Conservation (phyloP, 2,113 vertebrate species). For the Gallinago paraguaiae region DNA sequence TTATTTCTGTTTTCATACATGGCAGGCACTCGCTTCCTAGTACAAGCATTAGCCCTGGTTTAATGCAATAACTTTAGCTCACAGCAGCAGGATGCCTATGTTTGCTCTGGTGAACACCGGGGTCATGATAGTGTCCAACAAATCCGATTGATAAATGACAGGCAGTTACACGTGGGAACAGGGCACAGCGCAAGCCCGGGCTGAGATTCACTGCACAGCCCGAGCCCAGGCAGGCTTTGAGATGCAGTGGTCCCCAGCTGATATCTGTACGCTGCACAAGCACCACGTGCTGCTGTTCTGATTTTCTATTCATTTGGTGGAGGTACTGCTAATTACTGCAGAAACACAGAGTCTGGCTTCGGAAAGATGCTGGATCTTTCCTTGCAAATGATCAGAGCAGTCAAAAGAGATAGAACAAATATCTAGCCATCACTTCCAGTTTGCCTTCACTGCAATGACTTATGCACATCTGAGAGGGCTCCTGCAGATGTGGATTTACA, state of each 20-base stretch:
- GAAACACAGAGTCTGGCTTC: neutral
- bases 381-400: neutral
- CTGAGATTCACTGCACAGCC: neutral
- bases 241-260: neutral
- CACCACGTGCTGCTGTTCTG: neutral
- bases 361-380: neutral
- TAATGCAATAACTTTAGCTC: constrained; percentile 22
- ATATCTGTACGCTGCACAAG: neutral
- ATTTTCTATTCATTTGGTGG: neutral
- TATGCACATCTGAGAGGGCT: neutral
- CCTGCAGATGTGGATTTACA: neutral
- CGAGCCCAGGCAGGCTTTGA: neutral
- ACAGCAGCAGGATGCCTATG: constrained; percentile 28
- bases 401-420: neutral
- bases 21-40: constrained; percentile 39
- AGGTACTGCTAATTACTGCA: neutral
- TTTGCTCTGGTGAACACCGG: constrained; percentile 4
- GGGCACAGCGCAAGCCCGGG: neutral
- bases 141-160: neutral
- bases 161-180: rapidly evolving
- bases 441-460: neutral
- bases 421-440: neutral
- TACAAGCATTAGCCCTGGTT: constrained; percentile 25
- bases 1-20: constrained; percentile 65
- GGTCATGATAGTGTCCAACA: neutral